Percentiles rank a stretch among this genome's conserved stretches.
Conservation (phyloP, 2,113 vertebrate species). For the Toxotes jaculatrix region DNA sequence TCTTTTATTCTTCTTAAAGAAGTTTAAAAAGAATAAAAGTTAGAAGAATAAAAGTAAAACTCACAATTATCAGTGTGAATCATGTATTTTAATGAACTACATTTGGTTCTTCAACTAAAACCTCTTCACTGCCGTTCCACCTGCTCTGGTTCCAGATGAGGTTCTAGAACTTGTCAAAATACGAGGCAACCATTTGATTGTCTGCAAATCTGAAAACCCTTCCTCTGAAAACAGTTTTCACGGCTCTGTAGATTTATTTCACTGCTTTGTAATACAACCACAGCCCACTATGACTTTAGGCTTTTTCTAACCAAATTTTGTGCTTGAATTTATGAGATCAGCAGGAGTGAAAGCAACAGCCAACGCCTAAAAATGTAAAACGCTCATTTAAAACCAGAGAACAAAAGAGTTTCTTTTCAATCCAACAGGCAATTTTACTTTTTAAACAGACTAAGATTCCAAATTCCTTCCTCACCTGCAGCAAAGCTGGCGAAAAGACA, state of each 20-base stretch:
- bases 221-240: neutral
- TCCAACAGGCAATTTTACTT: neutral
- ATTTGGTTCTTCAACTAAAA: neutral
- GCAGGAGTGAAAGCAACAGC: neutral
- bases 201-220: constrained; percentile 5
- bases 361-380: constrained; percentile 5
- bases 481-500: neutral
- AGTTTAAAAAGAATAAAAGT: neutral
- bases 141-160: neutral
- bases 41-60: neutral
- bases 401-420: neutral
- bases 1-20: neutral
- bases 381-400: neutral
- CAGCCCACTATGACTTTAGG: neutral
- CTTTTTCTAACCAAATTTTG: neutral
- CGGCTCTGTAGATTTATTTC: neutral
- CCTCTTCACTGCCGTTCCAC: neutral
- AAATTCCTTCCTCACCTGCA: neutral
- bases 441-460: neutral
- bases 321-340: constrained; percentile 16
- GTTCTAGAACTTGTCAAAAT: neutral
- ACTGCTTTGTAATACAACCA: neutral
- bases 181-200: neutral
- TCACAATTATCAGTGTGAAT: neutral
- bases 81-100: neutral